Conservation (phyloP, 2,888 invertebrate species). For the Globia sparganii region DNA sequence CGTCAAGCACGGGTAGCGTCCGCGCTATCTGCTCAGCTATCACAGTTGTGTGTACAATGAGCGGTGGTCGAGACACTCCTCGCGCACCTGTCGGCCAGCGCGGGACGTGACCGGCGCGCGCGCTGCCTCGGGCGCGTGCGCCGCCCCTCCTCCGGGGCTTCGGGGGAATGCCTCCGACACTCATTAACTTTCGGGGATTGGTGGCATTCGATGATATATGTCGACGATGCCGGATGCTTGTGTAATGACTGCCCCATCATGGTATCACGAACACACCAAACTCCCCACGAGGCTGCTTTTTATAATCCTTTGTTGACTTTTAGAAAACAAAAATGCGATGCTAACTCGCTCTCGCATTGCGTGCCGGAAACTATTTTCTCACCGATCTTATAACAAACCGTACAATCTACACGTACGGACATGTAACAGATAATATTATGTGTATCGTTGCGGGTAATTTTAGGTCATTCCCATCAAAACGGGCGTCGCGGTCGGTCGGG, state of each 20-base stretch:
- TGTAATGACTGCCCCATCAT: constrained; percentile 80
- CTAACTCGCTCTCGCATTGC: constrained; percentile 66
- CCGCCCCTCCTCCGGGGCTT: constrained; percentile 69
- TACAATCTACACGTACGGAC: constrained; percentile 68
- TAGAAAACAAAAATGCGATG: constrained; percentile 67
- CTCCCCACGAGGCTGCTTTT: constrained; percentile 50
- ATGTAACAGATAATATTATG: constrained; percentile 74
- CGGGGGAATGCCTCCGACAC: constrained; percentile 85
- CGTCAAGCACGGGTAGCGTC: constrained; percentile 76
- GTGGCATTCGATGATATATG: constrained; percentile 84
- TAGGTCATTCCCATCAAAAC: constrained; percentile 84
- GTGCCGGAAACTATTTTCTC: constrained; percentile 73
- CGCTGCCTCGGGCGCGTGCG: constrained; percentile 76
- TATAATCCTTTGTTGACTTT: constrained; percentile 64
- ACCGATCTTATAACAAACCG: constrained; percentile 69
- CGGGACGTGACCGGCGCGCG: constrained; percentile 75
- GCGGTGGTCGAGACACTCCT: constrained; percentile 68
- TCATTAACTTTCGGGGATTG: constrained; percentile 87
- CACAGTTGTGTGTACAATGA: constrained; percentile 70
- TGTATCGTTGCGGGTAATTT: constrained; percentile 79
- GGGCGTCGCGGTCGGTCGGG: constrained; percentile 64
- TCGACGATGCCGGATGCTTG: constrained; percentile 84
- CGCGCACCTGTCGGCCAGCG: constrained; percentile 72
- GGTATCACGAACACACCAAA: constrained; percentile 70
- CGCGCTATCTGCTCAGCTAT: constrained; percentile 74